Evolutionary conservation across 2,797 vertebrate species (phyloP), one percentile per base, ranked within the genome.

Genomic region (Phoebastria nigripes): DNA sequence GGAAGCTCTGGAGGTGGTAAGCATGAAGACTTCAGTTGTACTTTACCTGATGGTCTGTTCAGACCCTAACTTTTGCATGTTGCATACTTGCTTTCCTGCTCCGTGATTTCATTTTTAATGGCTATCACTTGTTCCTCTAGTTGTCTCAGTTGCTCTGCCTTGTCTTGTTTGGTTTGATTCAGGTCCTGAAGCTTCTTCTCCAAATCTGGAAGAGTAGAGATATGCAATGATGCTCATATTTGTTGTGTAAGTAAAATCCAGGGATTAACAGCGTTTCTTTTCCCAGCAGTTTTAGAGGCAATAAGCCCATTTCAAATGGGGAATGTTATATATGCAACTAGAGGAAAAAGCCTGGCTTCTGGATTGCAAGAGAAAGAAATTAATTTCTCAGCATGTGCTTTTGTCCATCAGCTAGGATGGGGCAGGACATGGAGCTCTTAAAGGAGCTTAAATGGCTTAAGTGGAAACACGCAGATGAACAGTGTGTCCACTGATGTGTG

Each of bases 101-200:
- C 90, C 11, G 63, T n/a, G 10, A 99, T 99, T 69, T 98, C 97
- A 54, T 98, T 90, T 96, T 93, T 98, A 84, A 99, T 97, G 29
- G 96, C 84, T 56, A 98, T 97, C 24, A 97, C 99, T 37, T 78
- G 78, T 66, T 98, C 79, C 77, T 98, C 96, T 44, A 99, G 86
- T 66, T 82, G 62, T 49, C 96, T 97, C 54, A 99, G 96, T 86
- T 98, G 98, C 41, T 97, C 94, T 47, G 93, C 97, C 95, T 98
- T 99, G 15, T 98, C 93, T 82, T 98, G 96, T 94, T 98, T 98
- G 33, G 73, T 97, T 94, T 95, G 93, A 76, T 98, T 96, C 82
- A 98, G 95, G 52, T 98, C 89, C 88, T 97, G 93, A 91, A 99
- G 98, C 95, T 94, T 98, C 96, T 98, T 97, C 97, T 99, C 98